Base-by-base conservation (phyloP, 2,888 invertebrate genomes). In the Nomada ruficornis region DNA sequence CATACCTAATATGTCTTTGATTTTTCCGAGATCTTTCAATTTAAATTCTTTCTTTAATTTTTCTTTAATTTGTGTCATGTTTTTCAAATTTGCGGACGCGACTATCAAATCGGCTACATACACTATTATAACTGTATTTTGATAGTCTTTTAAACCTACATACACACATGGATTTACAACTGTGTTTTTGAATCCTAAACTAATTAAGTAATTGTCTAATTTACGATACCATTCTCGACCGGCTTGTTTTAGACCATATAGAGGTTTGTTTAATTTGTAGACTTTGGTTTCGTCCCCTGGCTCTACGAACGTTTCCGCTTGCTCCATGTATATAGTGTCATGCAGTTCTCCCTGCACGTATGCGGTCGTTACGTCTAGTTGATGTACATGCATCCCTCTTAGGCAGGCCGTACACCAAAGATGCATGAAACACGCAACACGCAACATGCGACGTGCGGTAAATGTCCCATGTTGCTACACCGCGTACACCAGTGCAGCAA, bases 71-170 rank as follows among this genome's bases (percentile, higher is more conserved):
- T 36, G 9, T n/a, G 23, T 5, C 7, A 80, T n/a, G 3, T 76
- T 15, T 4, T 1, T 1, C 20, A 67, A 60, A n/a, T 23, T 23
- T 0, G 2, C 52, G 2, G 71, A 71, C 2, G 63, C 71, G 9
- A 80, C 13, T 13, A 76, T 23, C 13, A 75, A 47, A 15, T 80
- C 68, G 13, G 72, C 68, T 11, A 76, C 76, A 29, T 76, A 76
- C 18, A 80, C 13, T 2, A 72, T 50, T 11, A 75, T 60, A 9
- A 80, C 55, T 7, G 54, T 20, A 23, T 52, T 62, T 1, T 36
- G 9, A 20, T 13, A 36, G 11, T 57, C 23, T 9, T 23, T 59
- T 9, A 7, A n/a, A 42, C 23, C 23, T 52, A 23, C n/a, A 11
- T 74, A 75, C 1, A 75, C 69, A 11, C 74, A 79, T 5, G 79